Evolutionary conservation across 2,113 vertebrate genomes (phyloP).

Genomic region (Peromyscus californicus): DNA sequence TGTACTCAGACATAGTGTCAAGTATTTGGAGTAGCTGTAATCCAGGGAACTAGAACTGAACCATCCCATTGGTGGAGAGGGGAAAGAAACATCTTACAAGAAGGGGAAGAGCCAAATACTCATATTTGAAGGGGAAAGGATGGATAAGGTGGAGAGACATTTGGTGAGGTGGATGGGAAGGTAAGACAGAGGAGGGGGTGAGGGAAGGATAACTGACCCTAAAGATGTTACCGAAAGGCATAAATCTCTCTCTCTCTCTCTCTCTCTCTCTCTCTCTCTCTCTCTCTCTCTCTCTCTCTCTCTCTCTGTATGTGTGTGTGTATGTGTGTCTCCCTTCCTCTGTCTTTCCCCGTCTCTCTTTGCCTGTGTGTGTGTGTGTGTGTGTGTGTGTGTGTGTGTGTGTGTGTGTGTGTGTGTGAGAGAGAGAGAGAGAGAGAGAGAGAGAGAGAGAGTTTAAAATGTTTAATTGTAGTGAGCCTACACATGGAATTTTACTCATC

Average conservation of each 20-base stretch:
- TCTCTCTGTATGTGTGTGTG: neutral
- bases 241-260: no score
- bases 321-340: neutral
- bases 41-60: neutral
- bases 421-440: no score
- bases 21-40: neutral
- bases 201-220: neutral
- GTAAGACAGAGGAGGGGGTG: neutral
- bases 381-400: neutral
- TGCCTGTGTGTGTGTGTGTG: neutral
- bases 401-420: neutral
- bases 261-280: no score
- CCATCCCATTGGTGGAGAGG: neutral
- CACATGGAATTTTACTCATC: neutral
- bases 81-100: neutral
- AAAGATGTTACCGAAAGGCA: neutral
- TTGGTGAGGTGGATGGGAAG: neutral
- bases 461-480: neutral
- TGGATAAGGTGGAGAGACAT: neutral
- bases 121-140: neutral
- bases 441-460: no score
- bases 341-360: no score
- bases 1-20: neutral
- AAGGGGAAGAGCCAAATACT: neutral
- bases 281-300: no score